These are phyloP conservation scores for Limnephilus lunatus DNA, from an alignment of 2,888 invertebrate genomes.

Conservation along the genomic window DNA sequence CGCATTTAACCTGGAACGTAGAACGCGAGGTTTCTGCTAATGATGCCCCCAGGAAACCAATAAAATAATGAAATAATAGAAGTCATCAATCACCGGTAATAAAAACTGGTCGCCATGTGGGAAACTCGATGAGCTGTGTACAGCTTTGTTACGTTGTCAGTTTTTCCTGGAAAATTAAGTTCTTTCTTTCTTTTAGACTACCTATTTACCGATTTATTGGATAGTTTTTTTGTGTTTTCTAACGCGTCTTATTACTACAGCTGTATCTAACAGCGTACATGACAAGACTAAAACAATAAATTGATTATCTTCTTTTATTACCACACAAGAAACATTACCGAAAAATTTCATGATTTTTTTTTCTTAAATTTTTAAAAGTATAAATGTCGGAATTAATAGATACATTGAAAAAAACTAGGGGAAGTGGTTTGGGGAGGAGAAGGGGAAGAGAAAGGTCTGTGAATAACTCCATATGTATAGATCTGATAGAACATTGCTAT, in stretches of 20 bases:
- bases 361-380: neutral
- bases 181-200: neutral
- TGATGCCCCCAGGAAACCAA: neutral
- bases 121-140: neutral
- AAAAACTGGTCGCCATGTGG: neutral
- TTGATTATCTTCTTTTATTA: neutral
- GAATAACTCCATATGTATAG: too few relatives aligned
- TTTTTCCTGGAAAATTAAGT: neutral
- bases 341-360: neutral
- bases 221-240: neutral
- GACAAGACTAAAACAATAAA: neutral
- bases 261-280: neutral
- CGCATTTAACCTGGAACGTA: neutral
- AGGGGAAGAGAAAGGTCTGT: too few relatives aligned
- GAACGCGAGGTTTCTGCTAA: neutral
- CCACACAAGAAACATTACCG: neutral
- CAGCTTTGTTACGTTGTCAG: neutral
- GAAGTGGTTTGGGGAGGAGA: neutral
- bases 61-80: neutral
- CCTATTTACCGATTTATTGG: neutral
- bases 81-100: neutral
- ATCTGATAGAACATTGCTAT: too few relatives aligned
- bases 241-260: neutral
- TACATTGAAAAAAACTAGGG: neutral
- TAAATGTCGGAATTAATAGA: neutral